Evolutionary conservation across 2,888 invertebrate species (phyloP), one percentile per base, ranked within the genome.

Genomic region (Timandra comae): DNA sequence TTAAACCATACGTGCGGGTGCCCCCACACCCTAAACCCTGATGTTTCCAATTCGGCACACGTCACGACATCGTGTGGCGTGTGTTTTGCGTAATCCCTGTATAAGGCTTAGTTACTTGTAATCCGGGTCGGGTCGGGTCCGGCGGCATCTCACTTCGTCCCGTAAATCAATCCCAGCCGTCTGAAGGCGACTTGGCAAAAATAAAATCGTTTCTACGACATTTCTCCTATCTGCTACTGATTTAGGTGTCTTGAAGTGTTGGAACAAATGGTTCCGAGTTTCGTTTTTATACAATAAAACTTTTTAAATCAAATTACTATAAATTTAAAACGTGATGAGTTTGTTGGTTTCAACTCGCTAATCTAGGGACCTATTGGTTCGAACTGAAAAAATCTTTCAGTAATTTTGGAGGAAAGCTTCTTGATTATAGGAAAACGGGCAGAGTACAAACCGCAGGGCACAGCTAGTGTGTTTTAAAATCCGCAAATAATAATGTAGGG

Each of bases 161-260:
- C 74, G 73, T 82, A 81, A 81, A 82, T 82, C 82, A 82, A 78
- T 79, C 78, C 66, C 49, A 47, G n/a, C n/a, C n/a, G n/a, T n/a
- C n/a, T 68, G 74, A 68, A 70, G 63, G 63, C 16, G 6, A 16
- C 16, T 16, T 16, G 16, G 6, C 59, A 16, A 16, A 16, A 16
- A 16, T 16, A 16, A 1, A 5, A 16, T 16, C 4, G 38, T 42
- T 47, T 47, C 41, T 33, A n/a, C 40, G 33, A 26, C 30, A 39
- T n/a, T 47, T 47, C 41, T 33, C n/a, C 40, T 30, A 26, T 31
- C 37, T n/a, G 9, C 10, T 5, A 24, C 8, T 24, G 8, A 8
- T 8, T 8, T 3, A 24, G 9, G 24, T 55, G n/a, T n/a, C n/a
- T n/a, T n/a, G n/a, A n/a, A n/a, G n/a, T n/a, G n/a, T n/a, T n/a